phyloP scores from a whole-genome alignment of 2,888 invertebrate species.

The Oxytorus armatus region DNA sequence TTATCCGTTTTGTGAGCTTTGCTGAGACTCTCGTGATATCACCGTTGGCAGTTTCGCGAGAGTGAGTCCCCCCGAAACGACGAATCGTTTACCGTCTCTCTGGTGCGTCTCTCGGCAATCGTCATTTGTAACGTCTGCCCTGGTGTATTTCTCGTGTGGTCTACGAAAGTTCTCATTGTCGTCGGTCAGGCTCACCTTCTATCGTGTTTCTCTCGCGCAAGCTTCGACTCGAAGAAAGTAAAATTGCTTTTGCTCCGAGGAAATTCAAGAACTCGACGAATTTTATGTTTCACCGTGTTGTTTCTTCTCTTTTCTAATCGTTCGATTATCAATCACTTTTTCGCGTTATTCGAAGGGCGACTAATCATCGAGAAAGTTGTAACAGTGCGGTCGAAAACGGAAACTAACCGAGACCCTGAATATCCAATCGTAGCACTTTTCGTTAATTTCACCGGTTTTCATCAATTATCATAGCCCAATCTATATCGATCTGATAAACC shows the following conservation, averaged over 20 bases:
- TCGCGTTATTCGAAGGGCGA: no score
- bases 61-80: conserved; percentile 50
- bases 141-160: no score
- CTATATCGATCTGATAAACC: neutral
- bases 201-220: conserved; percentile 5
- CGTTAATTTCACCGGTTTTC: no score
- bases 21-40: conserved; percentile 50
- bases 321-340: no score
- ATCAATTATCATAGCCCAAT: no score
- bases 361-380: no score
- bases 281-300: no score
- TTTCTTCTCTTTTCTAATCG: no score
- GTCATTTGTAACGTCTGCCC: conserved; percentile 23
- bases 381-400: no score
- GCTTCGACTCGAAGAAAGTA: neutral
- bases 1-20: conserved; percentile 27
- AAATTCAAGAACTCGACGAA: neutral
- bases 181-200: conserved; percentile 34
- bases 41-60: conserved; percentile 63
- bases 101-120: conserved; percentile 21
- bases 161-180: conserved; percentile 27
- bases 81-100: conserved; percentile 42
- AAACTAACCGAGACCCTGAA: no score
- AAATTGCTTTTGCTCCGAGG: neutral
- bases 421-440: no score